Evolutionary conservation across 2,888 invertebrate species (phyloP).

Genomic region (Chromoteleia sp.): DNA sequence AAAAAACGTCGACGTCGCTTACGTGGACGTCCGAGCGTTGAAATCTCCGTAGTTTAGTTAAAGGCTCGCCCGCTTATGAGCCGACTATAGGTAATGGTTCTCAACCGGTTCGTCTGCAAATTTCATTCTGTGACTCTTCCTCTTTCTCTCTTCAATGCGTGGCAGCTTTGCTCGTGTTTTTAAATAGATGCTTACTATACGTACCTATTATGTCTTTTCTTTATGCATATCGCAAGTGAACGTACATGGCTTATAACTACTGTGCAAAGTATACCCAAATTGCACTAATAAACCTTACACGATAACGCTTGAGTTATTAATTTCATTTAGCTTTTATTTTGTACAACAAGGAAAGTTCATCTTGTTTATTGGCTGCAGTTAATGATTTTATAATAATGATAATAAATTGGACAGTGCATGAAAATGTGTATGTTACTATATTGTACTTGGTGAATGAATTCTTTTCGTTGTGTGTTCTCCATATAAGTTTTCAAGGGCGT

Average conservation of each 20-base stretch:
- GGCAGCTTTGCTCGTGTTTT: constrained; percentile 51
- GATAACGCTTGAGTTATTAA: constrained; percentile 43
- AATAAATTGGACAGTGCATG: constrained; percentile 24
- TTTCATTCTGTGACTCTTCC: constrained; percentile 65
- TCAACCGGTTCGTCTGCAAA: constrained; percentile 76
- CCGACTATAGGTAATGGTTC: constrained; percentile 74
- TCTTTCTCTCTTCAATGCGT: constrained; percentile 37
- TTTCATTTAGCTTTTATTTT: constrained; percentile 56
- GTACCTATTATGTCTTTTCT: constrained; percentile 56
- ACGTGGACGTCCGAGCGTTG: constrained; percentile 73
- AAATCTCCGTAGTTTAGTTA: constrained; percentile 74
- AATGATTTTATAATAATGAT: constrained; percentile 48
- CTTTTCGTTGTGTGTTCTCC: constrained; percentile 26
- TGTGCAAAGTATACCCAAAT: constrained; percentile 57
- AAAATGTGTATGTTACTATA: constrained; percentile 2
- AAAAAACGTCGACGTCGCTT: constrained; percentile 70
- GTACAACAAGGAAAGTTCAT: constrained; percentile 9
- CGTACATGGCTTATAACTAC: constrained; percentile 51
- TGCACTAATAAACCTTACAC: constrained; percentile 59
- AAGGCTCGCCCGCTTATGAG: constrained; percentile 68
- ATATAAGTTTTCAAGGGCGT: constrained; percentile 44
- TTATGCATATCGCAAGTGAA: constrained; percentile 51
- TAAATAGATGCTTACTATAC: constrained; percentile 52
- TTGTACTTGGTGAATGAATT: constrained; percentile 21
- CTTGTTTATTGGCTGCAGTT: constrained; percentile 31